Evolutionary conservation across 2,113 vertebrate genomes (phyloP), one percentile per base, ranked within the genome.

Genomic region (Melanostigma gelatinosum): DNA sequence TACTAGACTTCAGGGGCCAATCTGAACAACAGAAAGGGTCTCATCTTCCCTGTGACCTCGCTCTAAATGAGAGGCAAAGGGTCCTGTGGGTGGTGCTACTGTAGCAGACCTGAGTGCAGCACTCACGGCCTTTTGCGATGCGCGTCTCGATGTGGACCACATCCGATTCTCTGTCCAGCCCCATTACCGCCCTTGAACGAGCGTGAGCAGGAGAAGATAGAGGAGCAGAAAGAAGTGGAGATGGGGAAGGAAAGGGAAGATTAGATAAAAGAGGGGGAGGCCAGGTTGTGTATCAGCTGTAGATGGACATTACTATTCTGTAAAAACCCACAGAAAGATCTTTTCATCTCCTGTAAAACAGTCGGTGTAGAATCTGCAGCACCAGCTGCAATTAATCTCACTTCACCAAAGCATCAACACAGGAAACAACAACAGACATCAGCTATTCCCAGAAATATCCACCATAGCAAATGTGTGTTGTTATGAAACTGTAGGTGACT

Each of bases 131-230:
- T 40, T 97, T 97, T 32, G 95, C 86, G 3, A 96, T 96, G 91
- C 94, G 94, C 61, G 96, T 97, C 92, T 99, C 98, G 91, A 99
- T 97, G 94, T 99, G 98, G 74, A 99, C 96, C 68, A 98, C 95
- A 90, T 98, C 97, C 29, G 96, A 93, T 60, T 99, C 97, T 94
- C 96, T 97, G 94, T 99, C 98, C 95, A 99, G 90, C 71, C 96
- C 96, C 0, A 93, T 91, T 93, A 97, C 96, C 0, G 98, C 97
- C 98, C 98, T 99, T 88, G 16, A 84, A 82, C 81, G 84, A 65
- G 89, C 10, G 82, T 20, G 90, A 60, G 85, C 55, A 60, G 73
- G 75, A 91, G 78, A 76, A 69, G 80, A 89, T 72, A 68, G 36
- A 72, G 68, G 48, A 82, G 78, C 46, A 80, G 40, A 62, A 57